Evolutionary conservation across 2,797 vertebrate genomes (phyloP), one percentile per base, ranked within the genome.

Genomic region (Syncerus caffer): DNA sequence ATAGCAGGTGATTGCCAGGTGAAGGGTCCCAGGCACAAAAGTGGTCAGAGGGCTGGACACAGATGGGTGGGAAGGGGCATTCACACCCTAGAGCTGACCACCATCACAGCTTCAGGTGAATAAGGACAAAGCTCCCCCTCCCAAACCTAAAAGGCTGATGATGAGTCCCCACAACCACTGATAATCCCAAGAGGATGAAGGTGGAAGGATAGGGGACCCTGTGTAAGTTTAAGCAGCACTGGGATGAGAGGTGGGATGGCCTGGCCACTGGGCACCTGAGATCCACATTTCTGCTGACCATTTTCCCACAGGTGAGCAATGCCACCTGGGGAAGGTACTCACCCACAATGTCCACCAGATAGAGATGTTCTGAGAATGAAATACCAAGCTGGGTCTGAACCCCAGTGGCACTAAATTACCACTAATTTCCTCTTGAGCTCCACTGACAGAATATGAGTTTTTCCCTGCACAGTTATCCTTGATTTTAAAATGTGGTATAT

Each of bases 11-110:
- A 21, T 7, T 0, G 0, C 31, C 27, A 38, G 34, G 23, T 74
- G 38, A 74, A 42, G 71, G 71, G 12, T 74, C 71, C 12, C 71
- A 42, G 71, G 38, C 71, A 42, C 38, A 74, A 25, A 42, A 14
- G 71, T 19, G 9, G 38, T 42, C 27, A 10, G 19, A 50, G 38
- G 7, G 21, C 42, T 7, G 2, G 47, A 15, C 74, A 47, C 7
- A 47, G 45, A 47, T 7, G 23, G 6, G 6, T 6, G 0, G 7
- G 6, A 11, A 45, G 38, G 45, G 14, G 0, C 15, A 9, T 2
- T 57, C 71, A 7, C 12, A 19, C 9, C 27, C 29, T 19, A 15
- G 14, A 57, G 34, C 38, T 7, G 1, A 38, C n/a, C 38, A 55
- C 23, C 29, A 13, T 31, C 47, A 14, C 14, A 25, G 31, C 19